These are phyloP conservation scores for Drosophila saltans DNA, from an alignment of 1,140 invertebrate genomes.

Conservation along the genomic window DNA sequence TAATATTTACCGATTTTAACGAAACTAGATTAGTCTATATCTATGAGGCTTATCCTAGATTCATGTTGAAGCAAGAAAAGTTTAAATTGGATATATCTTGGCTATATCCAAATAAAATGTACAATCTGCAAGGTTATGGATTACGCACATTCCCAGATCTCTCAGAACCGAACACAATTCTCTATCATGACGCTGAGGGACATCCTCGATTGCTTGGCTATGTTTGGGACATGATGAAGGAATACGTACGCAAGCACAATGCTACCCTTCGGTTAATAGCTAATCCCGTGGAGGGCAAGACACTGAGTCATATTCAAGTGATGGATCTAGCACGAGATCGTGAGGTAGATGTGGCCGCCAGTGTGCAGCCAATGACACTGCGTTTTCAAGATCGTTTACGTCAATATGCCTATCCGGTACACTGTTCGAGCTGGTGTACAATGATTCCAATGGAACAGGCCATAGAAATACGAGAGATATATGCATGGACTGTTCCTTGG, in stretches of 20 bases:
- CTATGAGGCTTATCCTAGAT: background rate
- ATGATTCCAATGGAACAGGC: constrained; percentile 53
- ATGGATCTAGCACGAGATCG: constrained; percentile 39
- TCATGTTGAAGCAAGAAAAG: background rate
- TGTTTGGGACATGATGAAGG: constrained; percentile 54
- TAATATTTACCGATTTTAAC: background rate
- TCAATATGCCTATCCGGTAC: constrained; percentile 47
- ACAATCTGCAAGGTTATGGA: constrained; percentile 21
- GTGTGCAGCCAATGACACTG: constrained; percentile 53
- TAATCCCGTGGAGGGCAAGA: constrained; percentile 2
- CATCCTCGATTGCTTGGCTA: constrained; percentile 45
- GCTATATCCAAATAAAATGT: constrained; percentile 51
- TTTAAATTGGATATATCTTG: background rate
- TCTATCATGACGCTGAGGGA: constrained; percentile 39
- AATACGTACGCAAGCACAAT: constrained; percentile 45
- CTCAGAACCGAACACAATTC: constrained; percentile 63
- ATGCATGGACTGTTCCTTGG: constrained; percentile 16
- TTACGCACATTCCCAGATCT: constrained; percentile 56
- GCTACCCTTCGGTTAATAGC: constrained; percentile 33
- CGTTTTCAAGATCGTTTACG: constrained; percentile 9
- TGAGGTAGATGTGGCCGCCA: constrained; percentile 49
- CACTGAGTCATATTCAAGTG: constrained; percentile 41
- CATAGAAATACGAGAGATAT: constrained; percentile 23
- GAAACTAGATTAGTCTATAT: background rate
- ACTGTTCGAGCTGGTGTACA: constrained; percentile 56